Conservation (phyloP, 2,113 vertebrate species). For the Recurvirostra avosetta region DNA sequence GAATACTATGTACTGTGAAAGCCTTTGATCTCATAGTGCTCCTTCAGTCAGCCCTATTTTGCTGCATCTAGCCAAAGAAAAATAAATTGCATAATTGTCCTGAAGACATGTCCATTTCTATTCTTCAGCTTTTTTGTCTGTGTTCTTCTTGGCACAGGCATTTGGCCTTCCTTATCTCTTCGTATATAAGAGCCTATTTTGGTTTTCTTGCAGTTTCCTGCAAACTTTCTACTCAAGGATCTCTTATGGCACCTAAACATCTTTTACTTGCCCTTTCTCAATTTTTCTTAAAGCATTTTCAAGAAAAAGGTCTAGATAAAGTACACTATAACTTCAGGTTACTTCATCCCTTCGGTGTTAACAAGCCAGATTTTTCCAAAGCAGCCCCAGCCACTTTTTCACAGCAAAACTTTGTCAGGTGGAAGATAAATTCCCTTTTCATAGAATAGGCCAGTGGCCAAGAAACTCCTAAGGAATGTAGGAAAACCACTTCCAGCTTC, state of each 20-base stretch:
- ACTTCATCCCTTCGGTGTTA: background rate
- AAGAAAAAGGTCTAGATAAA: background rate
- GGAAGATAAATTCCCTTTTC: background rate
- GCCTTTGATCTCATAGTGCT: background rate
- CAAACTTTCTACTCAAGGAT: background rate
- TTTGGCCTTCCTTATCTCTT: background rate
- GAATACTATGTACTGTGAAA: background rate
- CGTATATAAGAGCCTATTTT: background rate
- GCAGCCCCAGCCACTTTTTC: background rate
- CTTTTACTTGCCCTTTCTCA: background rate
- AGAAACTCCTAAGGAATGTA: background rate
- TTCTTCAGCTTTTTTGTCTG: background rate
- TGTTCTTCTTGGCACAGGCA: background rate
- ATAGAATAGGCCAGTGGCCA: background rate
- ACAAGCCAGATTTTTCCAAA: background rate
- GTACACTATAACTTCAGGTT: background rate
- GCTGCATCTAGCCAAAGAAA: background rate
- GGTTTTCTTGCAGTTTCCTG: background rate
- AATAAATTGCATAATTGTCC: background rate
- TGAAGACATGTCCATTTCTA: background rate
- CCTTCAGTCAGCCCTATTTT: background rate
- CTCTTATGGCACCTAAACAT: background rate
- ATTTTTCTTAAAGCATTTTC: background rate
- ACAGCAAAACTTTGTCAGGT: background rate
- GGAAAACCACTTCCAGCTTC: background rate